phyloP scores from a whole-genome alignment of 2,888 invertebrate species.

The Eupeodes luniger region DNA sequence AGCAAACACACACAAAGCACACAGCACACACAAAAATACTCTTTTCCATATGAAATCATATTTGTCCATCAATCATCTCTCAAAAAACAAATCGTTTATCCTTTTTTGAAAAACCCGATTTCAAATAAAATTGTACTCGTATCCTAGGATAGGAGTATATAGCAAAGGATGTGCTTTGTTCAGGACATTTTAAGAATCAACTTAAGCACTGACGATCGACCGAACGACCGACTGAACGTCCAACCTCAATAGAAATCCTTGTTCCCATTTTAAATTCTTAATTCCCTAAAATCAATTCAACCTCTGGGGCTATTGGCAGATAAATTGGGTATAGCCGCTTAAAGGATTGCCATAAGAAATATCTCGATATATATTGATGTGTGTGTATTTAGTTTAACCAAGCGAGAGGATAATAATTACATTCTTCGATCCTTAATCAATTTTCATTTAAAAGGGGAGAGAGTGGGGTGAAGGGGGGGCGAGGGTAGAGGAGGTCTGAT shows the following conservation, averaged over 20 bases:
- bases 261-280: slow-evolving; percentile 30
- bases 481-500: too few species aligned
- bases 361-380: neutral
- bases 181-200: neutral
- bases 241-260: neutral
- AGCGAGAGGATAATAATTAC: slow-evolving; percentile 41
- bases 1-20: neutral
- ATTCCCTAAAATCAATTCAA: slow-evolving; percentile 31
- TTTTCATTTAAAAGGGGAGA: slow-evolving; percentile 5
- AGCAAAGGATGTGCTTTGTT: slow-evolving; percentile 28
- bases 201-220: slow-evolving; percentile 5
- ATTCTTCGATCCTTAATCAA: slow-evolving; percentile 64
- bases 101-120: slow-evolving; percentile 10
- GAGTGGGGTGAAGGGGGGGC: neutral
- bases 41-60: slow-evolving; percentile 6
- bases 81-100: slow-evolving; percentile 10
- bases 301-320: slow-evolving; percentile 1
- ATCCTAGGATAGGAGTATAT: neutral
- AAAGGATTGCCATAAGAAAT: slow-evolving; percentile 3
- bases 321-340: slow-evolving; percentile 4
- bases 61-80: slow-evolving; percentile 27
- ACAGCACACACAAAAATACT: neutral
- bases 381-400: neutral
- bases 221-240: neutral
- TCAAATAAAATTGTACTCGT: neutral